Evolutionary conservation across 2,797 vertebrate species (phyloP).

Genomic region (Sebastes steindachneri): DNA sequence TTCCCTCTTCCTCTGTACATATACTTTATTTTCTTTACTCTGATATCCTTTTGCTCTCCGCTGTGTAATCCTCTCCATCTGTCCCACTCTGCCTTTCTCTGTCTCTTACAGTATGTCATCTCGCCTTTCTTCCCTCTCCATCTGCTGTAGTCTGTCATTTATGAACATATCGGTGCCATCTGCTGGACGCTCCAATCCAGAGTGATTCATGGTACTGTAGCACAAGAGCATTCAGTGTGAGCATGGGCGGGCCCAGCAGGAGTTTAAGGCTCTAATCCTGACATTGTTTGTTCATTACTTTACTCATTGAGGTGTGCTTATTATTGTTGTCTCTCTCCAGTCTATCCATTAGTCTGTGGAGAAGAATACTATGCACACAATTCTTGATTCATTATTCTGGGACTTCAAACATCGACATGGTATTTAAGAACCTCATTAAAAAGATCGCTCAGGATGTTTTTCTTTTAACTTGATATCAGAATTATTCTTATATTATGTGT

Average conservation of each 20-base stretch:
- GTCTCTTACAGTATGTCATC: constrained; percentile 55
- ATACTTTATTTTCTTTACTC: constrained; percentile 30
- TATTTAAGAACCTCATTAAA: background rate
- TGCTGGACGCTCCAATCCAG: constrained; percentile 56
- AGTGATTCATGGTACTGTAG: constrained; percentile 44
- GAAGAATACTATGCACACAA: background rate
- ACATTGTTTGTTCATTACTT: constrained; percentile 42
- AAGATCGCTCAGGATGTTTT: background rate
- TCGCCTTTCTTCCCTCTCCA: constrained; percentile 40
- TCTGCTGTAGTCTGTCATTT: constrained; percentile 62
- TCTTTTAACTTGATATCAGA: background rate
- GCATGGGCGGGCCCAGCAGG: constrained; percentile 29
- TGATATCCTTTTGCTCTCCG: constrained; percentile 12
- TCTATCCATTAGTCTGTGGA: background rate
- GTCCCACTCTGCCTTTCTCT: constrained; percentile 41
- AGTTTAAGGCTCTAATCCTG: constrained; percentile 25
- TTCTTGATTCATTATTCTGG: background rate
- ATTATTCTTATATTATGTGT: background rate
- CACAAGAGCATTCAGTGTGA: constrained; percentile 33
- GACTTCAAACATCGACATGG: background rate
- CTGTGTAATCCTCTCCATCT: constrained; percentile 54
- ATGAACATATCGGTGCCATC: constrained; percentile 72
- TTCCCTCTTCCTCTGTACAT: background rate
- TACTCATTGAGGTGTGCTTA: background rate
- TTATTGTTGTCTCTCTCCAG: background rate